Base-by-base conservation (phyloP, 2,113 vertebrate species). In the Thryonomys swinderianus region DNA sequence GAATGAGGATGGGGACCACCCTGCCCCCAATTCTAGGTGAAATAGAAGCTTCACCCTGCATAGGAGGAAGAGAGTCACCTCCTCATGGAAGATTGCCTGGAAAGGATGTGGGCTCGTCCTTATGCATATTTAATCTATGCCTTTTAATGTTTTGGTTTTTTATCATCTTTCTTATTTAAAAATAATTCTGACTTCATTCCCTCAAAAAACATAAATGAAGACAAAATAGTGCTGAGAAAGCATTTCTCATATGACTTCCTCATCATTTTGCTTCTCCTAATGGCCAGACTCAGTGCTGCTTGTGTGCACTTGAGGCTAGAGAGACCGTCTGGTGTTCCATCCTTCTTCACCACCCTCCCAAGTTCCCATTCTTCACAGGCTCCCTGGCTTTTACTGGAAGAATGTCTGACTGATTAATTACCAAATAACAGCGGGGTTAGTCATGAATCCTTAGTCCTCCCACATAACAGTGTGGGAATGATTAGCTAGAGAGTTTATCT, bases 111-210 rank as follows among this genome's bases (percentile, higher is more conserved):
- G 96, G 86, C 9, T 76, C 27, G 57, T 21, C 62, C 21, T 80
- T 59, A 95, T 97, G 83, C 96, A 97, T 97, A 97, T 96, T 97
- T 98, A 89, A 97, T 59, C 37, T 20, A 55, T 69, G 37, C 37
- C 62, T 97, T 85, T 79, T 93, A 97, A 62, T 61, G 59, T 91
- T 64, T 88, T 85, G 34, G 59, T 23, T 93, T 66, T 94, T 96
- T 30, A 96, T 80, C 71, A 5, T 94, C 92, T 98, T 97, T 95
- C 59, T 95, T 55, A 80, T 73, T 96, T 91, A 95, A 81, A 51
- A 74, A 96, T 88, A 96, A 59, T 91, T 93, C 95, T 97, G 95
- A 94, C 95, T 96, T 97, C 85, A 89, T 95, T 32, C 78, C 48
- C n/a, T 17, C 27, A 4, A 51, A 40, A 51, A 95, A 94, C 0